phyloP scores from a whole-genome alignment of 2,888 invertebrate species.

The Agriopis marginaria region DNA sequence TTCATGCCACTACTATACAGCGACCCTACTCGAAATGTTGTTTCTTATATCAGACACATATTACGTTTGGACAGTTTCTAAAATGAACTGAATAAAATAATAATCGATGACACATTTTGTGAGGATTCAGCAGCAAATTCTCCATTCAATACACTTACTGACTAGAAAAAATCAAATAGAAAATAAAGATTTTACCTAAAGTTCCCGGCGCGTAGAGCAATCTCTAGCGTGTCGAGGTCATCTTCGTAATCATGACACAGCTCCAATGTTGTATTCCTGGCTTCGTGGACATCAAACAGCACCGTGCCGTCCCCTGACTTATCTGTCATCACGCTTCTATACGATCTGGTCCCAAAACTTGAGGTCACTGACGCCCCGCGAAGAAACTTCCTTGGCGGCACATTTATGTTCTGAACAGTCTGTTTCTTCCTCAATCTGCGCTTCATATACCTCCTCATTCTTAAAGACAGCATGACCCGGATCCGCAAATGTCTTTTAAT shows the following conservation, averaged over 20 bases:
- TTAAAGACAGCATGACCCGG: slow-evolving; percentile 88
- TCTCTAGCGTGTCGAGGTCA: slow-evolving; percentile 80
- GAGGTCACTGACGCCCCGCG: slow-evolving; percentile 70
- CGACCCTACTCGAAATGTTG: slow-evolving; percentile 3
- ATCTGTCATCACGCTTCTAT: slow-evolving; percentile 76
- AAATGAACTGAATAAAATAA: slow-evolving; percentile 32
- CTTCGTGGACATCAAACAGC: slow-evolving; percentile 79
- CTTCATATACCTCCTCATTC: slow-evolving; percentile 86
- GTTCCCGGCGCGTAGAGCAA: slow-evolving; percentile 83
- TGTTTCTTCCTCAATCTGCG: slow-evolving; percentile 63
- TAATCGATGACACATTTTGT: slow-evolving; percentile 14
- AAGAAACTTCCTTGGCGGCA: slow-evolving; percentile 73
- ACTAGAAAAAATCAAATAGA: slow-evolving; percentile 1
- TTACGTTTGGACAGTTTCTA: slow-evolving; percentile 29
- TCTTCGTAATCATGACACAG: slow-evolving; percentile 80
- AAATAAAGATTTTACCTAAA: slow-evolving; percentile 72
- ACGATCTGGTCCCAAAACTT: slow-evolving; percentile 78
- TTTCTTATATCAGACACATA: slow-evolving; percentile 8
- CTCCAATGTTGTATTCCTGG: slow-evolving; percentile 78
- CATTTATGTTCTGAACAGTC: slow-evolving; percentile 59
- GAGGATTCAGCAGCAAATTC: not conserved
- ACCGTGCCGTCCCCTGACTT: slow-evolving; percentile 76
- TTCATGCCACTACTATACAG: not conserved
- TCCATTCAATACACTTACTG: not conserved
- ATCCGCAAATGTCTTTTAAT: slow-evolving; percentile 88